These are phyloP conservation scores for Hemiprocne comata DNA, from an alignment of 2,113 vertebrate species.

Conservation along the genomic window DNA sequence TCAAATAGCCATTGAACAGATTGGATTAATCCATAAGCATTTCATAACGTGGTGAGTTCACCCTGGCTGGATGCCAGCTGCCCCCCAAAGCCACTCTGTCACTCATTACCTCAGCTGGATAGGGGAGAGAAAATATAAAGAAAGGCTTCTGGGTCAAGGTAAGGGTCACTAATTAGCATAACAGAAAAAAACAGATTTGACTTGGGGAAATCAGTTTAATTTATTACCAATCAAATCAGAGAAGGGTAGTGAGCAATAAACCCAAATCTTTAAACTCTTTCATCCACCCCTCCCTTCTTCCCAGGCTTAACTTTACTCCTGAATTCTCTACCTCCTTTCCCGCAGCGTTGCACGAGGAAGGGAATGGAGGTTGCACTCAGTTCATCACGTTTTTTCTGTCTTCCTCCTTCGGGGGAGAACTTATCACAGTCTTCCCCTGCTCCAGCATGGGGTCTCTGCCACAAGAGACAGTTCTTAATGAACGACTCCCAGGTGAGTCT, in stretches of 20 bases:
- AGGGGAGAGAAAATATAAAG: no score
- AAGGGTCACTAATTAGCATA: no score
- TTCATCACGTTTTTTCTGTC: not conserved
- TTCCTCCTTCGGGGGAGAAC: not conserved
- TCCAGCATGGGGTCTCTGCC: not conserved
- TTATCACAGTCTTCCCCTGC: not conserved
- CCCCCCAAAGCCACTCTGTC: no score
- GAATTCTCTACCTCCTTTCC: not conserved
- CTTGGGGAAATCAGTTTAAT: not conserved
- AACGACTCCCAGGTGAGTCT: no score
- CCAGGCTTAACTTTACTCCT: not conserved
- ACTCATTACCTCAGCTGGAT: no score
- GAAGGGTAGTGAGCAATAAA: not conserved
- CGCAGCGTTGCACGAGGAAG: not conserved
- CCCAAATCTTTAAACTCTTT: not conserved
- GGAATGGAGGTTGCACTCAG: not conserved
- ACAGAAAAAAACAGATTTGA: no score
- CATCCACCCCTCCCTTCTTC: no score
- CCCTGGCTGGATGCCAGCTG: no score
- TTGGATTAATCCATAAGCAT: not conserved
- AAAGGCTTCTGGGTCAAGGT: no score
- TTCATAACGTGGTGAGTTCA: not conserved
- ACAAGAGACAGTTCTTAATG: not conserved
- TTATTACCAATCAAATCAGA: no score
- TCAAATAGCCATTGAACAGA: not conserved